Evolutionary conservation across 1,140 invertebrate species (phyloP).

Genomic region (Steinernema feltiae): DNA sequence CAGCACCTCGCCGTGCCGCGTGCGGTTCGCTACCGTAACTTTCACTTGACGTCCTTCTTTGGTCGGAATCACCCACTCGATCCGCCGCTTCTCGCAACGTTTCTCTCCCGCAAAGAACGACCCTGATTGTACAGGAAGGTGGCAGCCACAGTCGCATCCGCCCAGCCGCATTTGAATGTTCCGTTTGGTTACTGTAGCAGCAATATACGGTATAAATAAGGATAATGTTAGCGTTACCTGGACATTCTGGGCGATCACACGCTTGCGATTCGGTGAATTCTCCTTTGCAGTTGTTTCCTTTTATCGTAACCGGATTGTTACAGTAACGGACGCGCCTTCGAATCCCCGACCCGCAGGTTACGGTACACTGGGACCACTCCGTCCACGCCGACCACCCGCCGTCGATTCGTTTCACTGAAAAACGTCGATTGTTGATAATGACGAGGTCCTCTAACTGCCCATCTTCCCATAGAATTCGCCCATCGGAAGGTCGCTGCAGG

Average conservation of each 20-base stretch:
- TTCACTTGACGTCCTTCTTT: not conserved
- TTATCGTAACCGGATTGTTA: constrained; percentile 42
- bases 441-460: not conserved
- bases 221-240: not conserved
- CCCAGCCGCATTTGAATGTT: not conserved
- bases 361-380: constrained; percentile 52
- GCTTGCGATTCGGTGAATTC: not conserved
- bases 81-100: not conserved
- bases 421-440: too few species aligned
- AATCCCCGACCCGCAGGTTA: constrained; percentile 53
- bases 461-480: too few species aligned
- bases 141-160: constrained; percentile 11
- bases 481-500: constrained; percentile 2
- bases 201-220: not conserved
- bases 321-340: constrained; percentile 51
- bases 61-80: not conserved
- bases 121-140: not conserved
- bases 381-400: constrained; percentile 57
- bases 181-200: not conserved
- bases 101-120: not conserved
- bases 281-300: constrained; percentile 12
- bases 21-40: not conserved
- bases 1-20: not conserved
- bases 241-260: not conserved
- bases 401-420: constrained; percentile 34